phyloP scores from a whole-genome alignment of 2,888 invertebrate species.

The Beris morrisii region DNA sequence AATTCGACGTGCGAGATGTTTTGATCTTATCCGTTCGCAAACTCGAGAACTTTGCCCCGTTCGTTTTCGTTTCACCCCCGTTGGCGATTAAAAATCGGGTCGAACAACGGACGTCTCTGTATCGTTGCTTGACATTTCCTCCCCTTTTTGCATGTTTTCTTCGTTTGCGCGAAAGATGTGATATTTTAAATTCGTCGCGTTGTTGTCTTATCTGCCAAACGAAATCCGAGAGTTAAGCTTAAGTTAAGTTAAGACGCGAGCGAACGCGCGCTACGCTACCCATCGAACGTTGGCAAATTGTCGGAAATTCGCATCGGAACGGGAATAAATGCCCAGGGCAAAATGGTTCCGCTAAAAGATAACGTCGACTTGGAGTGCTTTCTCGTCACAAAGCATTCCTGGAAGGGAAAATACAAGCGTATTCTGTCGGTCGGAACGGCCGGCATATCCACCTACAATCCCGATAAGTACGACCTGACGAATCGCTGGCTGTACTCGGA shows the following conservation, averaged over 20 bases:
- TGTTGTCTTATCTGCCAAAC: too few relatives aligned
- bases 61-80: too few relatives aligned
- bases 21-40: too few relatives aligned
- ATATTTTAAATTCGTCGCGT: constrained; percentile 7
- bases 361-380: constrained; percentile 97
- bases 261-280: background rate
- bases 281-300: too few relatives aligned
- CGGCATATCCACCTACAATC: constrained; percentile 97
- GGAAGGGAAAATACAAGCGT: constrained; percentile 99
- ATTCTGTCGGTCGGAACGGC: constrained; percentile 95
- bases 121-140: constrained; percentile 29
- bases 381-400: constrained; percentile 95
- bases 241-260: too few relatives aligned
- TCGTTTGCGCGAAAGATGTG: constrained; percentile 22
- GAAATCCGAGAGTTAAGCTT: too few relatives aligned
- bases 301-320: background rate
- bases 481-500: constrained; percentile 90
- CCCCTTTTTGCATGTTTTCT: constrained; percentile 25
- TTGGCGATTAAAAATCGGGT: too few relatives aligned
- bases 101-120: too few relatives aligned
- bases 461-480: constrained; percentile 83
- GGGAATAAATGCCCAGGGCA: constrained; percentile 14
- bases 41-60: too few relatives aligned
- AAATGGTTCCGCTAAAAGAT: constrained; percentile 61
- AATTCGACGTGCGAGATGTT: too few relatives aligned